phyloP scores from a whole-genome alignment of 2,888 invertebrate species.

The Clepsis dumicolana region DNA sequence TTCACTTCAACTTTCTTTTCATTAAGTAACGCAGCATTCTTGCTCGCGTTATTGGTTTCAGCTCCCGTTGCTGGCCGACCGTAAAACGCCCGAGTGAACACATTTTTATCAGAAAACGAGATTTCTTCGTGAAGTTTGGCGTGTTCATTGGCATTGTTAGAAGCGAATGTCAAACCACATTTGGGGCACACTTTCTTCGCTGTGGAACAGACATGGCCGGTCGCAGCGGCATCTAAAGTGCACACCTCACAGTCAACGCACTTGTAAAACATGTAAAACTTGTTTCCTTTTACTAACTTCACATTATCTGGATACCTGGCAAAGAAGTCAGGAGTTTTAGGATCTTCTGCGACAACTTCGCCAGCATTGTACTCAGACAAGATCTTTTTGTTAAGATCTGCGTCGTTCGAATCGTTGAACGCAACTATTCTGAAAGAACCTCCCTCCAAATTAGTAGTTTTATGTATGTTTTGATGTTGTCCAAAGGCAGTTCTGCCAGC shows the following conservation, averaged over 20 bases:
- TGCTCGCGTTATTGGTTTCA: not conserved
- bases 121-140: not conserved
- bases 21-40: not conserved
- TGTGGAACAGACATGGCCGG: constrained; percentile 27
- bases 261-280: constrained; percentile 30
- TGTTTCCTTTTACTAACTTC: constrained; percentile 14
- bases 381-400: constrained; percentile 42
- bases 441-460: constrained; percentile 26
- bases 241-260: constrained; percentile 10
- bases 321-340: not conserved
- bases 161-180: constrained; percentile 1
- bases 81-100: constrained; percentile 23
- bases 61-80: not conserved
- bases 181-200: not conserved
- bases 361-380: constrained; percentile 26
- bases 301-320: not conserved
- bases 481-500: constrained; percentile 17
- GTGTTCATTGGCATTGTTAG: not conserved
- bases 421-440: constrained; percentile 46
- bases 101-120: constrained; percentile 15
- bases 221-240: not conserved
- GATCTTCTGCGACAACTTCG: not conserved
- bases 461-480: constrained; percentile 50
- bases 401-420: constrained; percentile 49
- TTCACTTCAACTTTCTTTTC: constrained; percentile 34